phyloP scores from a whole-genome alignment of 2,797 vertebrate genomes.

The Lepus townsendii region DNA sequence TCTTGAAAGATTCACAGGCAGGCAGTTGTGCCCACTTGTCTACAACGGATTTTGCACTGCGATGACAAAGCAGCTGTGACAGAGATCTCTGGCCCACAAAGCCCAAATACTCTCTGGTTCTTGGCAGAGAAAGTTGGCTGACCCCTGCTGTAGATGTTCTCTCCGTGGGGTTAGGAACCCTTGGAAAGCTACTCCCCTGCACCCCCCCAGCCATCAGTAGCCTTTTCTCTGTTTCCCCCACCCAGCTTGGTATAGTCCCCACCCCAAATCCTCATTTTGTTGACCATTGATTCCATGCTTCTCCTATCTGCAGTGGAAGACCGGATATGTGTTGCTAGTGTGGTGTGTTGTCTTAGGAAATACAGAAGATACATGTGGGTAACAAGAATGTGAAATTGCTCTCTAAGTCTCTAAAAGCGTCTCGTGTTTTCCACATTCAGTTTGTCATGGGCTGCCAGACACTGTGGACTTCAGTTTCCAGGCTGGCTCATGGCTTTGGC shows the following conservation, averaged over 20 bases:
- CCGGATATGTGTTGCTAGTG: background rate
- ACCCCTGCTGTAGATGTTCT: background rate
- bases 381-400: background rate
- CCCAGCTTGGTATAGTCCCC: rapidly evolving
- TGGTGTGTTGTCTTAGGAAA: background rate
- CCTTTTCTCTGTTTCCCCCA: background rate
- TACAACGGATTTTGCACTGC: background rate
- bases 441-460: background rate
- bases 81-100: background rate
- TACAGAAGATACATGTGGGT: background rate
- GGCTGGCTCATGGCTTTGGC: too few relatives aligned
- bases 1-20: background rate
- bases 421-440: background rate
- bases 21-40: background rate
- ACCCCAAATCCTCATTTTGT: background rate
- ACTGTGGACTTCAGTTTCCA: background rate
- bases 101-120: background rate
- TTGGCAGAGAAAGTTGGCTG: background rate
- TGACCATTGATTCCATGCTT: background rate
- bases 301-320: background rate
- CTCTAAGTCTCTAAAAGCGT: background rate
- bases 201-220: background rate
- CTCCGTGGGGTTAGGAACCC: background rate
- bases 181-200: background rate
- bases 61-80: background rate